Conservation (phyloP, 2,888 invertebrate genomes). For the Papilio demoleus region DNA sequence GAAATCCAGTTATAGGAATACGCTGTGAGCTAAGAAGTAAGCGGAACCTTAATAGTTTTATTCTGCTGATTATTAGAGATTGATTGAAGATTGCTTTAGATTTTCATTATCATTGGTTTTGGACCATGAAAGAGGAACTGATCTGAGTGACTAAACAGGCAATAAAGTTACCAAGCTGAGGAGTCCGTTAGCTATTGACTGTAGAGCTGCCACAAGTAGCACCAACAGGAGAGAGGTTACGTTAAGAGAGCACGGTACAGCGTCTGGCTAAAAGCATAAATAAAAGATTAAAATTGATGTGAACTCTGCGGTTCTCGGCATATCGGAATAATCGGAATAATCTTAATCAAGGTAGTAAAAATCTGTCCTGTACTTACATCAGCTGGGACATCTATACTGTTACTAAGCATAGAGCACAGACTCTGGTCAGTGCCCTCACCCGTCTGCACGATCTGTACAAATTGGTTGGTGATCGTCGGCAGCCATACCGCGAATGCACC, state of each 20-base stretch:
- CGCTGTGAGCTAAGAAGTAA: too few relatives aligned
- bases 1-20: too few relatives aligned
- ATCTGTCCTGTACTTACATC: conserved; percentile 46
- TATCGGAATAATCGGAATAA: too few relatives aligned
- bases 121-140: too few relatives aligned
- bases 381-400: conserved; percentile 46
- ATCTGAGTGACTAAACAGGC: too few relatives aligned
- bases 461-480: conserved; percentile 66
- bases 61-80: too few relatives aligned
- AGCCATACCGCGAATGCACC: conserved; percentile 64
- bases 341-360: too few relatives aligned
- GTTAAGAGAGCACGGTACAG: conserved; percentile 61
- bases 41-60: too few relatives aligned
- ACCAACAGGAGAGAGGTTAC: conserved; percentile 60
- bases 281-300: background rate
- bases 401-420: conserved; percentile 60
- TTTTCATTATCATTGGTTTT: too few relatives aligned
- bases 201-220: conserved; percentile 55
- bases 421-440: conserved; percentile 59
- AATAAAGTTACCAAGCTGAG: conserved; percentile 70
- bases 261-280: conserved; percentile 53
- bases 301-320: too few relatives aligned
- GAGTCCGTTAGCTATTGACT: conserved; percentile 57
- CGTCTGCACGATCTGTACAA: conserved; percentile 58
- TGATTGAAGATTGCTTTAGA: too few relatives aligned